Conservation (phyloP, 2,888 invertebrate genomes). For the Litoditis marina region DNA sequence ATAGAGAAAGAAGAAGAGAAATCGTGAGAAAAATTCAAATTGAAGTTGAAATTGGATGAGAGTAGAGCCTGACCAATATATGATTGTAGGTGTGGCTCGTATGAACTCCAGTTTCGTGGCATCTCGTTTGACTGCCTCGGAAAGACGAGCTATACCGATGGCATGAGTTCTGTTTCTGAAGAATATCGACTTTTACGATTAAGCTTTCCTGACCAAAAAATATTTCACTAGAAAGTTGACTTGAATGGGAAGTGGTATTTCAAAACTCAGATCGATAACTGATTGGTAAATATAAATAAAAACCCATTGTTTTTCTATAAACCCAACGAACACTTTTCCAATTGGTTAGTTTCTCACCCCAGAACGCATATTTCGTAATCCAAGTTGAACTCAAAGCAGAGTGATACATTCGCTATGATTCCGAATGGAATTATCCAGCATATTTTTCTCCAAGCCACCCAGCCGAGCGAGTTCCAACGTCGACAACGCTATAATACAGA, state of each 20-base stretch:
- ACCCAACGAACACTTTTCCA: neutral
- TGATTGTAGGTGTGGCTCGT: conserved; percentile 29
- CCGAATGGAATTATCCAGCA: conserved; percentile 45
- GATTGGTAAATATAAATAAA: neutral
- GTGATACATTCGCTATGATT: conserved; percentile 39
- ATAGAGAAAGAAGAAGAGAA: too few species aligned
- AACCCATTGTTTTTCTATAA: neutral
- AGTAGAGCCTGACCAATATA: conserved; percentile 28
- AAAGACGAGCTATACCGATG: conserved; percentile 30
- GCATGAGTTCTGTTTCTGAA: conserved; percentile 28
- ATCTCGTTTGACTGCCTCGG: conserved; percentile 30
- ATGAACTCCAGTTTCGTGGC: conserved; percentile 38
- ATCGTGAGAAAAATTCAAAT: too few species aligned
- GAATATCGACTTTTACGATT: neutral
- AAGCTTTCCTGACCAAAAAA: neutral
- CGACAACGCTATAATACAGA: conserved; percentile 40
- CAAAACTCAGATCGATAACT: neutral
- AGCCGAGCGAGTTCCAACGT: conserved; percentile 39
- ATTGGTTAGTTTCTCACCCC: conserved; percentile 16
- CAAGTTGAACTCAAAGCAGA: conserved; percentile 42
- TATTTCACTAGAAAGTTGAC: neutral
- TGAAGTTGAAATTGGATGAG: too few species aligned
- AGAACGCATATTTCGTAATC: conserved; percentile 34
- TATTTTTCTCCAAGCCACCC: conserved; percentile 47
- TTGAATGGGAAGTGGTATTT: neutral